Base-by-base conservation (phyloP, 2,113 vertebrate genomes). In the Empidonax traillii region DNA sequence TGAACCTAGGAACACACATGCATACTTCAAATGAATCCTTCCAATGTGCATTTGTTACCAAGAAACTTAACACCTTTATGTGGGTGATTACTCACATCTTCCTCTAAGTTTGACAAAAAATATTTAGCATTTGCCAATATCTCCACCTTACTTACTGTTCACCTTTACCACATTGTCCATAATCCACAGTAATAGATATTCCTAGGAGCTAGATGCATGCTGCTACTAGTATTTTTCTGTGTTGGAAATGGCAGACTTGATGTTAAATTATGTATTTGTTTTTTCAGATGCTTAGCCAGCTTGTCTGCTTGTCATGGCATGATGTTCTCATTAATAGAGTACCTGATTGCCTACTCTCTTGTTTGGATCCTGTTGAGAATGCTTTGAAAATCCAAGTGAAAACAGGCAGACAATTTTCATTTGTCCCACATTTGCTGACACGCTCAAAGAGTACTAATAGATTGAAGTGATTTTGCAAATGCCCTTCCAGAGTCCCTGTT, bases 351-450 rank as follows among this genome's bases (percentile, higher is more conserved):
- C 65, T 90, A 56, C 33, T 17, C 24, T 63, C 47, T 67, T 83
- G 27, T 78, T 90, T 92, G 61, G 63, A 77, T 74, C 78, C 61
- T 90, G 73, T 85, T 1, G 2, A 86, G 76, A 85, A 78, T n/a
- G 37, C 84, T 93, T 87, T 90, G 68, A 91, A 90, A 94, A 83
- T 67, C 78, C 39, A 61, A 84, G 72, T 44, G 47, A 91, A 93
- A 94, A 58, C 47, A 83, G 52, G 43, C 67, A 82, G 78, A 87
- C 37, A 84, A 30, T 78, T 92, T 90, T 89, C 61, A 75, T 90
- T 95, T 87, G 77, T 90, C 52, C 68, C 31, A 4, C 81, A 89
- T 89, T 89, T 96, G 88, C 76, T 90, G 93, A 90, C 73, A 68
- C 0, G 0, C 49, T 93, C 49, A 28, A 93, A 85, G 56, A 89